Evolutionary conservation across 2,113 vertebrate genomes (phyloP), one percentile per base, ranked within the genome.

Genomic region (Poecile atricapillus): DNA sequence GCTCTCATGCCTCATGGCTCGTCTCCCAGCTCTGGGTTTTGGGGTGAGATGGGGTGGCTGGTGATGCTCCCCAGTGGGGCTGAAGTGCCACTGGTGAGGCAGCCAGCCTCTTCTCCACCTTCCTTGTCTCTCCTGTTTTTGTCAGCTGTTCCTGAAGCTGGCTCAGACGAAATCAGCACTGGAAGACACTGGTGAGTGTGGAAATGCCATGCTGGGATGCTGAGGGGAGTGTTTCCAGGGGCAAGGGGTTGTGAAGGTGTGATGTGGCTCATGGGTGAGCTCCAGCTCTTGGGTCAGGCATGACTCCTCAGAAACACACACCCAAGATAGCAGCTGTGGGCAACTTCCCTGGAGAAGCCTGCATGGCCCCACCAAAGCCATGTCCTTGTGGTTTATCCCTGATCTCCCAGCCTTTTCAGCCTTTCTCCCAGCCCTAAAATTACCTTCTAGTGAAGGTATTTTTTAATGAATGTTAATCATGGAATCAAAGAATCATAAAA

Each of bases 81-180:
- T 92, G 60, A 30, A 21, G 39, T 8, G 23, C 43, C 0, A 0
- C 0, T 3, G 17, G 13, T n/a, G 68, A 44, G 3, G 19, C 6
- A 21, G 5, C 11, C 62, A 24, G 21, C 43, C 23, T 67, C 39
- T 60, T 39, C 24, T 49, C 25, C 43, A 77, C 14, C 4, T 52
- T 47, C 33, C 20, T 69, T n/a, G 22, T 84, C 60, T 68, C 75
- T 82, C 24, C 11, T 5, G 0, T 35, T 74, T 89, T 71, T 95
- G 97, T 59, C 95, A 99, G 99, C 97, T 99, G 50, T 98, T 97
- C 64, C 50, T 98, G 62, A 99, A 99, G 97, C 95, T 99, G 70
- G 99, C 98, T 64, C 99, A 99, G 93, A 98, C 98, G 0, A 99
- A 99, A 95, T 98, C 98, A 12, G 97, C 98, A 9, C 98, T 98